Percentiles rank a stretch among this genome's conserved stretches.
phyloP scores from a whole-genome alignment of 1,140 invertebrate species.

The Achatina immaculata region DNA sequence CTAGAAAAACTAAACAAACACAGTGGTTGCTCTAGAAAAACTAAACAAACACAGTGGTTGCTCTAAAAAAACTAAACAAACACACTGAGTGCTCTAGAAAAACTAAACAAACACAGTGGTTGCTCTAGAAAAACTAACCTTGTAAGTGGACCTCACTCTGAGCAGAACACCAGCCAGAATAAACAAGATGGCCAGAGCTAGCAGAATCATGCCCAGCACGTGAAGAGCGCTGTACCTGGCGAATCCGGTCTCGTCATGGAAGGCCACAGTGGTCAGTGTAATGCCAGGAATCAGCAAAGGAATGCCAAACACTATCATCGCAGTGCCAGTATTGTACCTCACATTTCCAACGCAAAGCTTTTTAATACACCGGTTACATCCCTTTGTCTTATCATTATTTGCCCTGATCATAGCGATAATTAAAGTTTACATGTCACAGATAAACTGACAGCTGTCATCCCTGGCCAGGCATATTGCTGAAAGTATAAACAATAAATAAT shows the following conservation, averaged over 20 bases:
- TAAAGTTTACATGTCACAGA: no score
- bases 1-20: no score
- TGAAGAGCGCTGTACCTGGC: conserved; percentile 51
- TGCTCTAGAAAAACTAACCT: conserved; percentile 19
- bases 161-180: conserved; percentile 43
- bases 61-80: no score
- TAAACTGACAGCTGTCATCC: no score
- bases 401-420: no score
- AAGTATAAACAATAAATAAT: no score
- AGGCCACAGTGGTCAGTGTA: conserved; percentile 51
- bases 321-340: conserved; percentile 45
- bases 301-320: conserved; percentile 52
- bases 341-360: conserved; percentile 31
- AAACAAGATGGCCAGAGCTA: conserved; percentile 39
- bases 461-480: no score
- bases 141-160: conserved; percentile 16
- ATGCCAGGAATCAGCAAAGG: conserved; percentile 51
- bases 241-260: conserved; percentile 48
- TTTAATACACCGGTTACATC: no score
- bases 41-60: no score
- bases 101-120: no score
- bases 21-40: not conserved
- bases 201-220: conserved; percentile 47
- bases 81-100: no score
- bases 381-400: no score